phyloP scores from a whole-genome alignment of 2,113 vertebrate genomes.

The Dromaius novaehollandiae region DNA sequence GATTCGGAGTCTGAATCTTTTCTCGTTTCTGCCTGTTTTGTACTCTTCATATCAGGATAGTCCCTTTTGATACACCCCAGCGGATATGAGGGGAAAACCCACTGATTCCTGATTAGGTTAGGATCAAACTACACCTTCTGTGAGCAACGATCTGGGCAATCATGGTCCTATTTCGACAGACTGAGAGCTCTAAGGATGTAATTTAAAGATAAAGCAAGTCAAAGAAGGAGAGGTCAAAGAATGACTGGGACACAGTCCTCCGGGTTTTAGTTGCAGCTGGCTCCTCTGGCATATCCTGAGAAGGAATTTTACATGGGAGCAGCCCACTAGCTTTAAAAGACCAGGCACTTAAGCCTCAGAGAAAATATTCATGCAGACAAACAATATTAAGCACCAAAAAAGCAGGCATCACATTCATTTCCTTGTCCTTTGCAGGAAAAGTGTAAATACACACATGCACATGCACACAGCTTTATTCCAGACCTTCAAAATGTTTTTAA shows the following conservation, averaged over 20 bases:
- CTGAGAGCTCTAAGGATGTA: background rate
- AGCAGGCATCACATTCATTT: background rate
- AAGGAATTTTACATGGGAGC: background rate
- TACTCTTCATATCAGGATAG: background rate
- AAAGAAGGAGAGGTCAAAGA: background rate
- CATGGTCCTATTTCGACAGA: background rate
- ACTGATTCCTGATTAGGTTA: background rate
- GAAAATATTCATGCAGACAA: background rate
- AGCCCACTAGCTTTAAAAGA: background rate
- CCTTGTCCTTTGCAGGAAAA: background rate
- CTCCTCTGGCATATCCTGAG: background rate
- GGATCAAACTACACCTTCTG: background rate
- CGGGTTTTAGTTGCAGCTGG: background rate
- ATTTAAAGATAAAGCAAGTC: background rate
- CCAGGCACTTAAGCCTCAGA: background rate
- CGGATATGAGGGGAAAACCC: background rate
- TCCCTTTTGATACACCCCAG: background rate
- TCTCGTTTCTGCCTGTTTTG: background rate
- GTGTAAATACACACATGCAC: background rate
- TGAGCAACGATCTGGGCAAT: background rate
- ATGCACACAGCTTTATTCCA: background rate
- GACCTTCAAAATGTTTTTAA: background rate
- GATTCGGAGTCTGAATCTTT: background rate
- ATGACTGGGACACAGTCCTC: background rate
- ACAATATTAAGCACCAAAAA: background rate